Percentiles rank a stretch among this genome's conserved stretches.
Conservation (phyloP, 2,113 vertebrate genomes). For the Orycteropus afer region DNA sequence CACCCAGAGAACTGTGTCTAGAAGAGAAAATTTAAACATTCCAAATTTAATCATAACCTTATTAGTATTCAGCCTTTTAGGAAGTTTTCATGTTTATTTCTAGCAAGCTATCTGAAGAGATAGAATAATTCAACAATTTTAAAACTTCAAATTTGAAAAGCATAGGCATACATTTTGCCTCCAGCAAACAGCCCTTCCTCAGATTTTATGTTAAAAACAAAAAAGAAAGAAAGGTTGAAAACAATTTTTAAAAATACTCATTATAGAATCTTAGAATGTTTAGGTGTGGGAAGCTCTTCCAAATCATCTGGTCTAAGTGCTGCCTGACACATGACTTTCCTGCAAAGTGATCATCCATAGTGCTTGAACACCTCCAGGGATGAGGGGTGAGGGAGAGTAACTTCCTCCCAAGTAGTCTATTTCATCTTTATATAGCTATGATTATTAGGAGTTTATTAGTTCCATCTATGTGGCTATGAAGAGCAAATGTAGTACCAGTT, state of each 20-base stretch:
- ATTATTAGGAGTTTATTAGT: conserved; percentile 45
- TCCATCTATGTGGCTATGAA: not conserved
- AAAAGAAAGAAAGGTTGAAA: not conserved
- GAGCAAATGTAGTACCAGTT: not conserved
- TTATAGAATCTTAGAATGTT: conserved; percentile 6
- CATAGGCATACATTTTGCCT: conserved; percentile 41
- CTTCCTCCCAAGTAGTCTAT: not conserved
- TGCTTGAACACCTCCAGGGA: not conserved
- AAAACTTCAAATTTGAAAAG: conserved; percentile 51
- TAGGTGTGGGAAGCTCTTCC: not conserved
- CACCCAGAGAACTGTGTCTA: conserved; percentile 30
- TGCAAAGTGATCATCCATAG: not conserved
- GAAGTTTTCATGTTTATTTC: conserved; percentile 61
- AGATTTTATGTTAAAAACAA: conserved; percentile 14
- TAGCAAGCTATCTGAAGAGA: conserved; percentile 37
- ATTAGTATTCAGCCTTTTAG: conserved; percentile 40
- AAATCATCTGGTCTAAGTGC: not conserved
- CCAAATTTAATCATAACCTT: conserved; percentile 42
- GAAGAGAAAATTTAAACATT: conserved; percentile 37
- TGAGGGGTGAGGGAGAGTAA: not conserved
- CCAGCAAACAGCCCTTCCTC: conserved; percentile 39
- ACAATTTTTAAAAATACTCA: conserved; percentile 6
- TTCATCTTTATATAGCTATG: not conserved
- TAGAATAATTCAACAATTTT: conserved; percentile 55
- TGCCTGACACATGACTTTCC: not conserved